Percentiles rank a stretch among this genome's conserved stretches.
These are phyloP conservation scores for Laterallus jamaicensis DNA, from an alignment of 2,113 vertebrate genomes.

Conservation along the genomic window DNA sequence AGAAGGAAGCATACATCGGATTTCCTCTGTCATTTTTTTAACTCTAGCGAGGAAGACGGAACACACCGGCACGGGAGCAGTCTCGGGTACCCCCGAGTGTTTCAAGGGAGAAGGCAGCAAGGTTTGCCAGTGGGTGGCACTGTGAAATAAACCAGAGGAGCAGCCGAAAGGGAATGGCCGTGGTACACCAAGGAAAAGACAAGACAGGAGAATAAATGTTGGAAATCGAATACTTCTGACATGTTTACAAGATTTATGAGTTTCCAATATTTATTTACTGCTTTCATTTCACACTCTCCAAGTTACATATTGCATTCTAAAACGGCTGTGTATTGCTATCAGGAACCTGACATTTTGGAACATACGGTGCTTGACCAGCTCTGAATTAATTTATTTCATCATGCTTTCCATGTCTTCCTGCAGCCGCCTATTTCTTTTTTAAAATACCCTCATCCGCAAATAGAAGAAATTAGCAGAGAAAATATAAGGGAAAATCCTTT, in stretches of 20 bases:
- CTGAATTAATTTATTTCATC: neutral
- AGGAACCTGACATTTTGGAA: slow-evolving; percentile 29
- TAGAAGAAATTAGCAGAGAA: slow-evolving; percentile 1
- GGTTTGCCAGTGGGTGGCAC: slow-evolving; percentile 21
- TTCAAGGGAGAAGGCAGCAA: neutral
- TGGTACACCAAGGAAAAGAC: neutral
- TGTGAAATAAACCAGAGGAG: neutral
- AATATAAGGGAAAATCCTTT: neutral
- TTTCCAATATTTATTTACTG: slow-evolving; percentile 15
- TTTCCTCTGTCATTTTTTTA: neutral
- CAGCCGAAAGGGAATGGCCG: neutral
- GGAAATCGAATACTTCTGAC: slow-evolving; percentile 4
- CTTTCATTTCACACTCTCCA: slow-evolving; percentile 42
- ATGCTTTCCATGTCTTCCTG: neutral
- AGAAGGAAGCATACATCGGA: neutral
- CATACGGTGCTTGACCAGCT: slow-evolving; percentile 9
- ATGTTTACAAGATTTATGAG: neutral
- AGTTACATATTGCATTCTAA: slow-evolving; percentile 38
- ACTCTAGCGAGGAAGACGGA: neutral
- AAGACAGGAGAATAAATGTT: neutral
- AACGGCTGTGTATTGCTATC: neutral
- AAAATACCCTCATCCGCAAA: neutral
- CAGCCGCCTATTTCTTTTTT: neutral
- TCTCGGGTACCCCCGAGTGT: neutral
- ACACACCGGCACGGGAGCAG: neutral